Evolutionary conservation across 92 coral and sea anemone species (phyloP).

Genomic region (Umimayanthus chanpuru): DNA sequence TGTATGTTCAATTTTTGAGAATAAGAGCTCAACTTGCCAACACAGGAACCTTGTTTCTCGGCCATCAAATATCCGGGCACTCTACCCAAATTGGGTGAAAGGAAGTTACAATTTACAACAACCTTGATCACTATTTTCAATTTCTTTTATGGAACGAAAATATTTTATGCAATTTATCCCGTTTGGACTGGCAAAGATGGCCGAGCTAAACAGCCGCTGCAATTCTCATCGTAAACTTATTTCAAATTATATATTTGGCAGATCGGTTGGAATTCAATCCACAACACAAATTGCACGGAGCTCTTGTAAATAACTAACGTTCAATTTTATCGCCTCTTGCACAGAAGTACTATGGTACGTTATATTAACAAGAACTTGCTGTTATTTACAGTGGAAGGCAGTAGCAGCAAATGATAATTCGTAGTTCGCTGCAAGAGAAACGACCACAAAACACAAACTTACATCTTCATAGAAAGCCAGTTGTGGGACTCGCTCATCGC

Average conservation of each 20-base stretch:
- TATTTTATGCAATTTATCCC: neutral
- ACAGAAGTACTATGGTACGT: neutral
- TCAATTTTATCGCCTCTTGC: slow-evolving; percentile 16
- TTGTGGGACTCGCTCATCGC: slow-evolving; percentile 99
- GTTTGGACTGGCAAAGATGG: slow-evolving; percentile 25
- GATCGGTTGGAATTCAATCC: slow-evolving; percentile 9
- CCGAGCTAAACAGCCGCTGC: slow-evolving; percentile 15
- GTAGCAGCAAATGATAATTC: slow-evolving; percentile 26
- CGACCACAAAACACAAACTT: slow-evolving; percentile 56
- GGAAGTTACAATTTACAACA: slow-evolving; percentile 20
- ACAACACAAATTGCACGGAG: neutral
- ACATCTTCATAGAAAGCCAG: slow-evolving; percentile 98
- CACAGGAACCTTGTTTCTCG: slow-evolving; percentile 23
- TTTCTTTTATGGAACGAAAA: neutral
- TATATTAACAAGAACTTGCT: slow-evolving; percentile 2
- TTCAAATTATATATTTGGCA: slow-evolving; percentile 21
- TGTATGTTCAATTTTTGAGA: slow-evolving; percentile 69
- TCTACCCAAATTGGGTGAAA: neutral
- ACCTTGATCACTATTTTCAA: neutral
- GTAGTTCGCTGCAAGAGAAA: slow-evolving; percentile 24
- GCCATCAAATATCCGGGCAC: slow-evolving; percentile 32
- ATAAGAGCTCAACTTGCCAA: slow-evolving; percentile 39
- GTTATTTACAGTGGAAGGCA: slow-evolving; percentile 36
- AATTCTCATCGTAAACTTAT: slow-evolving; percentile 11
- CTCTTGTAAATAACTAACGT: slow-evolving; percentile 1